Base-by-base conservation (phyloP, 2,888 invertebrate genomes). In the Agrotis segetum region DNA sequence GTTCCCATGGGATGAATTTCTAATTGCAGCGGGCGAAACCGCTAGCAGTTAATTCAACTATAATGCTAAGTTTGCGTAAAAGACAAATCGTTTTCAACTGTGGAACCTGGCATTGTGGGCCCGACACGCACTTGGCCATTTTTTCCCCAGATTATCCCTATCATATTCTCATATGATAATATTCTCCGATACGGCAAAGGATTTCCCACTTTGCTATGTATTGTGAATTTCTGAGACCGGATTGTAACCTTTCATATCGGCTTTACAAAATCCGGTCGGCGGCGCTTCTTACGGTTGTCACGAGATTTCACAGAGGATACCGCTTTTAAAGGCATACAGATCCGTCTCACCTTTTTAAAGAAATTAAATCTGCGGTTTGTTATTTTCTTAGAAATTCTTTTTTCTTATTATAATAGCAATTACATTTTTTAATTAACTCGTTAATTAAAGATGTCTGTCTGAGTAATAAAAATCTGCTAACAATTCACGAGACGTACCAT, bases 221-320 rank as follows among this genome's bases (percentile, higher is more conserved):
- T 77, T 74, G 52, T 55, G 56, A 50, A 50, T 76, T 79, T 60
- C 74, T 11, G 17, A 47, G 68, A n/a, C 19, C 40, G 58, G 62
- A 74, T 80, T 63, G 52, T 73, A 21, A 75, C 62, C 69, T 76
- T 80, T 76, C 77, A 60, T 81, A 81, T 81, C 77, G 69, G 81
- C 66, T 71, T 62, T 73, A 66, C 71, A 55, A 73, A 81, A 82
- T 77, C 77, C 68, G 14, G 50, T 53, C 49, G 34, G 29, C 21
- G 44, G 49, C 49, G 47, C 49, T 53, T 34, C 74, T 63, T 53
- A 75, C 17, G 11, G 79, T 44, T 79, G 49, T 64, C 64, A 59
- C 29, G 1, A 53, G 29, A 40, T 19, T 73, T 71, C 71, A 17
- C 44, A 11, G 4, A 2, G 24, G 24, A 14, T 24, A n/a, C 11